These are phyloP conservation scores for Ctenoplectra terminalis DNA, from an alignment of 1,140 invertebrate genomes.

Conservation along the genomic window DNA sequence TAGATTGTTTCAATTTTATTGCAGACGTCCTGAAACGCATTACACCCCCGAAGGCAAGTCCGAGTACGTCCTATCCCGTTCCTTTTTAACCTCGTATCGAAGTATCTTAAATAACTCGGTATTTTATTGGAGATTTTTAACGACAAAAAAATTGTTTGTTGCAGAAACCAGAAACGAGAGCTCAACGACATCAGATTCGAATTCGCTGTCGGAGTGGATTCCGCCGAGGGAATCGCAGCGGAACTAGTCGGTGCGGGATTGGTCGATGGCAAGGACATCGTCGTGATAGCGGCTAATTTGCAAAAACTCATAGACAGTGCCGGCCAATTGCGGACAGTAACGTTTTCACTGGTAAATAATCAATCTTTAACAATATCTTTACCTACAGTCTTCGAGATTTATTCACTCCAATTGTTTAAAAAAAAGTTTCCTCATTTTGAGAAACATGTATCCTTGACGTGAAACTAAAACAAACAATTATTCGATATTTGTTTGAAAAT, in stretches of 20 bases:
- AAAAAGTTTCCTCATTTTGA: too few relatives aligned
- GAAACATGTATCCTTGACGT: too few relatives aligned
- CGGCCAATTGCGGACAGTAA: conserved; percentile 86
- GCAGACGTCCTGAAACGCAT: conserved; percentile 68
- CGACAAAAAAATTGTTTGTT: too few relatives aligned
- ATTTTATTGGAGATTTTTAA: not conserved
- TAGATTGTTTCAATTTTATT: conserved; percentile 38
- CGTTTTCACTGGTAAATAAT: conserved; percentile 93
- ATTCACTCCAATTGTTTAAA: too few relatives aligned
- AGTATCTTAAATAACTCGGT: not conserved
- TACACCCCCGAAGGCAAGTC: conserved; percentile 65
- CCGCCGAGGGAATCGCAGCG: conserved; percentile 95
- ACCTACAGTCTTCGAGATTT: too few relatives aligned
- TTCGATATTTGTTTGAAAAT: too few relatives aligned
- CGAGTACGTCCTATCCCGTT: conserved; percentile 51
- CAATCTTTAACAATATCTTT: not conserved
- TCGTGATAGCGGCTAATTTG: conserved; percentile 95
- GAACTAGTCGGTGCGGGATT: conserved; percentile 97
- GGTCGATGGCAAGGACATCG: conserved; percentile 95
- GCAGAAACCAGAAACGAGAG: conserved; percentile 93
- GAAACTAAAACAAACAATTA: too few relatives aligned
- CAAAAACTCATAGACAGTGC: conserved; percentile 93
- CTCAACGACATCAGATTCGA: conserved; percentile 99
- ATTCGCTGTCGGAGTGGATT: conserved; percentile 95
- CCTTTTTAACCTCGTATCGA: not conserved